Conservation (phyloP, 2,888 invertebrate genomes). For the Lacanobia wlatinum region DNA sequence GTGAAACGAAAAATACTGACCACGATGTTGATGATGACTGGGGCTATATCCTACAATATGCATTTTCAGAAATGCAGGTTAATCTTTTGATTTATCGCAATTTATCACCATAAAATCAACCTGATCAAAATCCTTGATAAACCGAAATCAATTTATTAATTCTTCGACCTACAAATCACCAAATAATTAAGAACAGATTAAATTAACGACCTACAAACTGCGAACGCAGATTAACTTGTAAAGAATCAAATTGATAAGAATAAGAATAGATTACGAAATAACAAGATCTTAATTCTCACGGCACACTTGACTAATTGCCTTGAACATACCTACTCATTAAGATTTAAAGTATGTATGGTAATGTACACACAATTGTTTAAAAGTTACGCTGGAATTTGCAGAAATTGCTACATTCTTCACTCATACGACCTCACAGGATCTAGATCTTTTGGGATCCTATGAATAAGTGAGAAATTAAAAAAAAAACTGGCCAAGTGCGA, state of each 20-base stretch:
- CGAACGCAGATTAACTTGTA: conserved; percentile 4
- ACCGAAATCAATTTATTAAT: conserved; percentile 30
- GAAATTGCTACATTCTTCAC: neutral
- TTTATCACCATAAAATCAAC: conserved; percentile 17
- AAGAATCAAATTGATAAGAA: conserved; percentile 24
- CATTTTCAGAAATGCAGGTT: neutral
- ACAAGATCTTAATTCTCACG: conserved; percentile 53
- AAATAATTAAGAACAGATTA: conserved; percentile 24
- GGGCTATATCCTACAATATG: too few relatives aligned
- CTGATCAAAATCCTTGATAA: conserved; percentile 30
- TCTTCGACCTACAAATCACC: conserved; percentile 43
- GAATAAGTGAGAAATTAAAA: too few relatives aligned
- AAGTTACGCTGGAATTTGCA: neutral
- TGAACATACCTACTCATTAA: conserved; percentile 36
- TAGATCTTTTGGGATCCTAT: neutral
- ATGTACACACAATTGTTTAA: conserved; percentile 20
- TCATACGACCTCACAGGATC: too few relatives aligned
- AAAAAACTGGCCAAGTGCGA: too few relatives aligned
- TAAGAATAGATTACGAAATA: conserved; percentile 58
- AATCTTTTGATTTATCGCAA: neutral
- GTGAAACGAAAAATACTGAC: too few relatives aligned
- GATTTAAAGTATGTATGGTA: conserved; percentile 5
- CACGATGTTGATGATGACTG: too few relatives aligned
- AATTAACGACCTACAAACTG: conserved; percentile 26
- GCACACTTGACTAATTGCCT: conserved; percentile 57